phyloP scores from a whole-genome alignment of 1,140 invertebrate species.

The Calliphora vicina region DNA sequence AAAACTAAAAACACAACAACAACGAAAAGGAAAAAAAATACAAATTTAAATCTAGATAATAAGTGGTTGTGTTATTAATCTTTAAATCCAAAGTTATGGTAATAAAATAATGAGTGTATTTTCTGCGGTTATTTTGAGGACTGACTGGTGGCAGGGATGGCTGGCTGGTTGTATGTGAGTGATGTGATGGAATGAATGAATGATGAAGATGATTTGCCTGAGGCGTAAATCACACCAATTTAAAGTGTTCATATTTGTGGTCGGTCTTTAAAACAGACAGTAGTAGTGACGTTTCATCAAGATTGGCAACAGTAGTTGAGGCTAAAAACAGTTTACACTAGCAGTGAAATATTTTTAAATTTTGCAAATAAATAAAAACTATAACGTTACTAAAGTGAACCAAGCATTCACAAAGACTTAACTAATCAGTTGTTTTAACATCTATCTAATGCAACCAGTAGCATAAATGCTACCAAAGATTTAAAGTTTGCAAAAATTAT shows the following conservation, averaged over 20 bases:
- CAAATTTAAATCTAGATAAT: not conserved
- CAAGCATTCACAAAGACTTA: not conserved
- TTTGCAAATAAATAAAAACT: too few relatives aligned
- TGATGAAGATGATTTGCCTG: not conserved
- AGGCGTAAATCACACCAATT: constrained; percentile 1
- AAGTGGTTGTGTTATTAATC: not conserved
- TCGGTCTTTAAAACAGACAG: not conserved
- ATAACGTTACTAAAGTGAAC: not conserved
- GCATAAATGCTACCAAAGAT: not conserved
- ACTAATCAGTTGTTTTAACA: not conserved
- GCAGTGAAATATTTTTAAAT: too few relatives aligned
- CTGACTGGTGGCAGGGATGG: not conserved
- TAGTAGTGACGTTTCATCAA: constrained; percentile 6
- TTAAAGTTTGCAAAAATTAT: not conserved
- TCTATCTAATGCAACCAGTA: not conserved
- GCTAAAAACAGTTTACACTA: not conserved
- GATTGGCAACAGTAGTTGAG: not conserved
- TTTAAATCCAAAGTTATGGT: not conserved
- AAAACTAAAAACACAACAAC: too few relatives aligned
- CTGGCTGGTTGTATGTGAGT: not conserved
- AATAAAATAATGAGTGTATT: not conserved
- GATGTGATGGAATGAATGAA: not conserved
- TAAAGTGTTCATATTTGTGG: not conserved
- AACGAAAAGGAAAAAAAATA: not conserved
- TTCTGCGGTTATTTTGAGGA: not conserved